Evolutionary conservation across 2,113 vertebrate species (phyloP).

Genomic region (Zosterops lateralis): DNA sequence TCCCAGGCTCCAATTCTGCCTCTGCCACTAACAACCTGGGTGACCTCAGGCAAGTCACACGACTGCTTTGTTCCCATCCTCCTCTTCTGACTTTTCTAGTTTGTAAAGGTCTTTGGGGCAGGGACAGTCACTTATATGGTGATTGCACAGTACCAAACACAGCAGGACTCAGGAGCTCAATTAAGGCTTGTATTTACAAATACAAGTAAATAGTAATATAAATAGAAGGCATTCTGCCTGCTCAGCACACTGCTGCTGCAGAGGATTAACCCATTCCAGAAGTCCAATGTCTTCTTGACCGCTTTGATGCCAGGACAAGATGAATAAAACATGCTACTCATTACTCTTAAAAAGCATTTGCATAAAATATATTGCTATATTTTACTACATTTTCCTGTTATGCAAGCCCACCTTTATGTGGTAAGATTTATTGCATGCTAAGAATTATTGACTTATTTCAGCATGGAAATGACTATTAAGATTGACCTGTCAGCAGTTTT

Average conservation of each 20-base stretch:
- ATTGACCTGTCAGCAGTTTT: conserved; percentile 66
- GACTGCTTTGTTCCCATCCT: background rate
- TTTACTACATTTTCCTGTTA: conserved; percentile 56
- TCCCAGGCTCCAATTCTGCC: background rate
- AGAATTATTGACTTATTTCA: conserved; percentile 66
- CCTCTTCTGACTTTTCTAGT: background rate
- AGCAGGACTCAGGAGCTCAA: conserved; percentile 30
- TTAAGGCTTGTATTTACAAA: conserved; percentile 41
- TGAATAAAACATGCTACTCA: conserved; percentile 61
- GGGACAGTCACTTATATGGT: background rate
- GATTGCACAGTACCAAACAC: background rate
- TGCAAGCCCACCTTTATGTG: conserved; percentile 51
- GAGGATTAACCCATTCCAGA: conserved; percentile 54
- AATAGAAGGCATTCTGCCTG: conserved; percentile 42
- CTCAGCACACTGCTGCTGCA: conserved; percentile 27
- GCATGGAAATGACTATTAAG: conserved; percentile 55
- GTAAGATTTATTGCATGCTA: conserved; percentile 50
- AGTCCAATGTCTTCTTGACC: conserved; percentile 52
- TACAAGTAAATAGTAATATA: conserved; percentile 52
- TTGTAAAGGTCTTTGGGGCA: conserved; percentile 19
- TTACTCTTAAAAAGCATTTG: conserved; percentile 61
- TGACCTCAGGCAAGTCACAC: background rate
- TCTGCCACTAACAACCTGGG: background rate
- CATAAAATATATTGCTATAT: conserved; percentile 65
- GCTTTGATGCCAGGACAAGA: conserved; percentile 49